Evolutionary conservation across 2,113 vertebrate species (phyloP).

Genomic region (Sebastes fasciatus): DNA sequence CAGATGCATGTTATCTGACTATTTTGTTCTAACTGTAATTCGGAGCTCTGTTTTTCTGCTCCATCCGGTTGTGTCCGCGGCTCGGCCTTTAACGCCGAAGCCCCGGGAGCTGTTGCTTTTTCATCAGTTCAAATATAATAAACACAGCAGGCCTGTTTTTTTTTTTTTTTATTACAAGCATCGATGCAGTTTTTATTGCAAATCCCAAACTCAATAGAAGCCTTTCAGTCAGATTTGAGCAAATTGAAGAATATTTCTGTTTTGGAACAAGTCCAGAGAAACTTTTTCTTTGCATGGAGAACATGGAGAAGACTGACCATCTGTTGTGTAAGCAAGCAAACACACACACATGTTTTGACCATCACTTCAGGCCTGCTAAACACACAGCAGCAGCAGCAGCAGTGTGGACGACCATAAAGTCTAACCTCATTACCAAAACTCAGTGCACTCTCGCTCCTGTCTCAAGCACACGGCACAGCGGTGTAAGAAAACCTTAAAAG

Average conservation of each 20-base stretch:
- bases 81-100: conserved; percentile 9
- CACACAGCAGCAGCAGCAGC: conserved; percentile 32
- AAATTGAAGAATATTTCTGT: conserved; percentile 22
- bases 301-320: conserved; percentile 31
- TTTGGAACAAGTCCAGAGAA: not conserved
- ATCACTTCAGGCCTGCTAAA: conserved; percentile 43
- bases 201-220: conserved; percentile 51
- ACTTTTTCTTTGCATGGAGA: not conserved
- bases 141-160: conserved; percentile 33
- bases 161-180: conserved; percentile 47
- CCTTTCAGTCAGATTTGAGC: conserved; percentile 18
- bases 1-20: conserved; percentile 75
- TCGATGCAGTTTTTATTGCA: conserved; percentile 58
- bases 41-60: conserved; percentile 35
- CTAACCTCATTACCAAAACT: conserved; percentile 58
- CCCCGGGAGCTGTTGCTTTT: conserved; percentile 34
- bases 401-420: conserved; percentile 60
- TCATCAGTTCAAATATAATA: conserved; percentile 57
- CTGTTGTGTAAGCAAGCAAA: conserved; percentile 47
- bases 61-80: conserved; percentile 32
- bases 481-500: conserved; percentile 56
- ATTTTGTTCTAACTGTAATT: conserved; percentile 63
- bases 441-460: conserved; percentile 46
- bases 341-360: conserved; percentile 51
- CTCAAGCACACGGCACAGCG: conserved; percentile 56